Evolutionary conservation across 2,797 vertebrate species (phyloP).

Genomic region (Anguilla obscura): DNA sequence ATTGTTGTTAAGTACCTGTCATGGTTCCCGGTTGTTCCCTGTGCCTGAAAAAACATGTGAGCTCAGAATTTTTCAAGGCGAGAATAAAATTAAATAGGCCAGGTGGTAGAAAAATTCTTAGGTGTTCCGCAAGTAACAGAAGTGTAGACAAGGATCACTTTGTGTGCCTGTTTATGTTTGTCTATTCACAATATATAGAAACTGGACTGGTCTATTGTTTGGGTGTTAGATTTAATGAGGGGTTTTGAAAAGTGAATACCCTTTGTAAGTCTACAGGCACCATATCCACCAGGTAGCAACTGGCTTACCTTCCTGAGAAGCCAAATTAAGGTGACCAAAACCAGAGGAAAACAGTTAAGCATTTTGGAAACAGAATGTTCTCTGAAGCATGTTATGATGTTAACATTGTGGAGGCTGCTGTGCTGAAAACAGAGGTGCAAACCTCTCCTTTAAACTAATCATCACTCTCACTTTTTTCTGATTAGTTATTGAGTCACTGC

Average conservation of each 20-base stretch:
- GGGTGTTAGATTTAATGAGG: neutral
- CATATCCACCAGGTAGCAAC: neutral
- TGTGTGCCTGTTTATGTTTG: slow-evolving; percentile 35
- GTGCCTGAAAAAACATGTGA: slow-evolving; percentile 69
- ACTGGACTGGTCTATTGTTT: neutral
- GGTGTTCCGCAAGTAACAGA: slow-evolving; percentile 46
- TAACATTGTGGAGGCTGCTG: too few relatives aligned
- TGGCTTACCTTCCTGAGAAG: neutral
- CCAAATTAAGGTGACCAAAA: neutral
- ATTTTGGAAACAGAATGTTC: too few relatives aligned
- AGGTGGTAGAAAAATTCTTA: slow-evolving; percentile 56
- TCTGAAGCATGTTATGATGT: too few relatives aligned
- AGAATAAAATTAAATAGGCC: slow-evolving; percentile 50
- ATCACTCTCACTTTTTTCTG: too few relatives aligned
- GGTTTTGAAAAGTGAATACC: neutral
- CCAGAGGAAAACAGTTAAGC: too few relatives aligned
- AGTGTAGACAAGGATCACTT: slow-evolving; percentile 48
- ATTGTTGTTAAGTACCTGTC: slow-evolving; percentile 73
- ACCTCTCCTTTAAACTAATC: too few relatives aligned
- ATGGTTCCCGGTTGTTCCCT: slow-evolving; percentile 58
- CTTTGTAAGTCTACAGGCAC: neutral
- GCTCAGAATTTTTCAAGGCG: slow-evolving; percentile 65
- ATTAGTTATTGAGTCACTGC: too few relatives aligned
- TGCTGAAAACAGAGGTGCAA: too few relatives aligned
- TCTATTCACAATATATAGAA: slow-evolving; percentile 6